These are phyloP conservation scores for Cydia pomonella DNA, from an alignment of 1,140 invertebrate genomes.

Conservation along the genomic window DNA sequence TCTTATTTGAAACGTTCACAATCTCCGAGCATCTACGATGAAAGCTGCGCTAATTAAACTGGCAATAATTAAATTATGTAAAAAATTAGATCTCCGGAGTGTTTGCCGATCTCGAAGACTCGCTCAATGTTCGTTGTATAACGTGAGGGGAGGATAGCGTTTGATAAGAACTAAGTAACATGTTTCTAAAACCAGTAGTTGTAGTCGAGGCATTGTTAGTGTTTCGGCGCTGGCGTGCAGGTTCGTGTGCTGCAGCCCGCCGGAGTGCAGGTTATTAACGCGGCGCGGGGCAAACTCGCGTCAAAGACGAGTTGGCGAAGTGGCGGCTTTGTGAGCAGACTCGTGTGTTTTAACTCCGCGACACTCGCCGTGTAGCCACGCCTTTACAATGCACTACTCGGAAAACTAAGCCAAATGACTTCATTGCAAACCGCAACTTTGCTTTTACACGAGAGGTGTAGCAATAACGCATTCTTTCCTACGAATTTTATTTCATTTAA, in stretches of 20 bases:
- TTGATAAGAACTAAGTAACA: not conserved
- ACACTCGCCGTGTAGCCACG: slow-evolving; percentile 65
- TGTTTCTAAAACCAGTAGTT: not conserved
- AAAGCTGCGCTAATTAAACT: slow-evolving; percentile 79
- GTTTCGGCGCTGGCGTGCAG: not conserved
- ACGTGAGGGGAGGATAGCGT: not conserved
- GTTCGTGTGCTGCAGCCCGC: slow-evolving; percentile 36
- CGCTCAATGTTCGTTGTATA: slow-evolving; percentile 37
- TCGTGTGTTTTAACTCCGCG: slow-evolving; percentile 53
- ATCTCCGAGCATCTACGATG: slow-evolving; percentile 75
- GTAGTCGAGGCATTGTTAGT: not conserved
- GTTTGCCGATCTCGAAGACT: slow-evolving; percentile 50
- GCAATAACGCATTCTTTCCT: not conserved
- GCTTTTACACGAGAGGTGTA: not conserved
- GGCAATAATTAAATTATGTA: slow-evolving; percentile 77
- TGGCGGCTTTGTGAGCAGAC: slow-evolving; percentile 65
- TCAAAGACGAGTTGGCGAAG: slow-evolving; percentile 72
- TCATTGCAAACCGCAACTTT: slow-evolving; percentile 35
- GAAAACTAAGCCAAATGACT: slow-evolving; percentile 39
- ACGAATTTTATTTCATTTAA: not conserved
- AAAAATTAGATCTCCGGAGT: slow-evolving; percentile 67
- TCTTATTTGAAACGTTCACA: slow-evolving; percentile 78
- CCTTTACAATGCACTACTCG: slow-evolving; percentile 54
- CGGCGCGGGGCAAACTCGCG: slow-evolving; percentile 61
- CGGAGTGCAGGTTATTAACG: slow-evolving; percentile 67